Percentiles rank a stretch among this genome's conserved stretches.
Conservation (phyloP, 1,140 invertebrate species). For the Pararge aegeria region DNA sequence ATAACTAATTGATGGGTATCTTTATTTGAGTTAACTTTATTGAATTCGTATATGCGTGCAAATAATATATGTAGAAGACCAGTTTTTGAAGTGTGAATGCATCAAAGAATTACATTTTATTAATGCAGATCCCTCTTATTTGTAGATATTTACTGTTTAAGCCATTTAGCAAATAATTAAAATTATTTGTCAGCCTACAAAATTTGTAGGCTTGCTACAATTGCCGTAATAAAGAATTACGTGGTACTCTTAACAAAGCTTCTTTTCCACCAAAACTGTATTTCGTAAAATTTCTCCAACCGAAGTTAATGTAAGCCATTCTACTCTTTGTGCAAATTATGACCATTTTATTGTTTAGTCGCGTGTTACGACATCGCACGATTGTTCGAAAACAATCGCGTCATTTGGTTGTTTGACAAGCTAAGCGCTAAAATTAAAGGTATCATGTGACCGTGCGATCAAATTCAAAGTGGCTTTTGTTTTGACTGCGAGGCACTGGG, state of each 20-base stretch:
- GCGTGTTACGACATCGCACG: constrained; percentile 28
- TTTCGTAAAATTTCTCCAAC: constrained; percentile 10
- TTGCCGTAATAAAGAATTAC: too few species aligned
- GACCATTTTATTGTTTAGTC: constrained; percentile 16
- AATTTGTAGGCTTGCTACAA: too few species aligned
- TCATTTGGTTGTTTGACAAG: constrained; percentile 29
- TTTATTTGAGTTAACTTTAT: not conserved
- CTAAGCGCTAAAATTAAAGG: constrained; percentile 33
- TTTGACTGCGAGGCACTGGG: constrained; percentile 43
- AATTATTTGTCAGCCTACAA: not conserved
- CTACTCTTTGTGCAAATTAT: constrained; percentile 25
- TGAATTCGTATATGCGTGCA: not conserved
- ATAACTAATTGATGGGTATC: not conserved
- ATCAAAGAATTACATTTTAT: not conserved
- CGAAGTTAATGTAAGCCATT: constrained; percentile 21
- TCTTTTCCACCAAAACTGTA: not conserved
- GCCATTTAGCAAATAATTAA: not conserved
- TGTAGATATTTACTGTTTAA: not conserved
- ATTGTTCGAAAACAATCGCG: constrained; percentile 37
- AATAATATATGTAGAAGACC: constrained; percentile 1
- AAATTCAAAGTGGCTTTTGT: constrained; percentile 34
- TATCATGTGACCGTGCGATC: constrained; percentile 45
- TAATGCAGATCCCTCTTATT: not conserved
- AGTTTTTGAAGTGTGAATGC: not conserved
- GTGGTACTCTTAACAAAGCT: not conserved